phyloP scores from a whole-genome alignment of 1,140 invertebrate species.

The Drosophila tani region DNA sequence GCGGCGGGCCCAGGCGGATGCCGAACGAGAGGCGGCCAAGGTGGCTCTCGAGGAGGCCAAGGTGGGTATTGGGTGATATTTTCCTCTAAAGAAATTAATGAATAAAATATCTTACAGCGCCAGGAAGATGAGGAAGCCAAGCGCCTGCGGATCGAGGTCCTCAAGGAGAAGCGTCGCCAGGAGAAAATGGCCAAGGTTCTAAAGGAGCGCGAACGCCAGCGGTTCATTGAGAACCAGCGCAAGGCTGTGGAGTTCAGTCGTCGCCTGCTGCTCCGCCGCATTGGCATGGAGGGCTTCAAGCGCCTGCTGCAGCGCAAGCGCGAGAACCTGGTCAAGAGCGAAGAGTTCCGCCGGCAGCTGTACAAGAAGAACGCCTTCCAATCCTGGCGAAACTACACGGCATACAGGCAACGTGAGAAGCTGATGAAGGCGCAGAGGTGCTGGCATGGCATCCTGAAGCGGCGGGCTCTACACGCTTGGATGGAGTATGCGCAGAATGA shows the following conservation, averaged over 20 bases:
- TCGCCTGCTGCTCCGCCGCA: slow-evolving; percentile 85
- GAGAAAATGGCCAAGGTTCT: slow-evolving; percentile 87
- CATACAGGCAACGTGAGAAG: slow-evolving; percentile 85
- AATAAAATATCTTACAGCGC: slow-evolving; percentile 42
- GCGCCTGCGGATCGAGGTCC: slow-evolving; percentile 86
- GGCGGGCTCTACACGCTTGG: slow-evolving; percentile 79
- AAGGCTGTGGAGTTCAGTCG: slow-evolving; percentile 87
- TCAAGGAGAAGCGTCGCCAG: slow-evolving; percentile 87
- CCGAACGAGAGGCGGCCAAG: slow-evolving; percentile 86
- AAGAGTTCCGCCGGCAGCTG: slow-evolving; percentile 84
- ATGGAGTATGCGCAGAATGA: slow-evolving; percentile 84
- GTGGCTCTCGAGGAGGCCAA: slow-evolving; percentile 86
- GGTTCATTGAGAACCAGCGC: slow-evolving; percentile 85
- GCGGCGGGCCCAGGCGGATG: slow-evolving; percentile 87
- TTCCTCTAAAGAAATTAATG: no score
- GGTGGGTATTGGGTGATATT: slow-evolving; percentile 25
- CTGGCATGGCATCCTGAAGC: slow-evolving; percentile 84
- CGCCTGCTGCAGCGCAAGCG: slow-evolving; percentile 85
- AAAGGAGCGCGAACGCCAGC: slow-evolving; percentile 86
- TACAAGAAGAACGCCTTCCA: slow-evolving; percentile 85
- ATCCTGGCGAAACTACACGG: slow-evolving; percentile 86
- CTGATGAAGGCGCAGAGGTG: slow-evolving; percentile 85
- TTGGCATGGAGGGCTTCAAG: slow-evolving; percentile 86
- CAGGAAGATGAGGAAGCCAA: slow-evolving; percentile 88
- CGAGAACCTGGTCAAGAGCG: slow-evolving; percentile 86